Evolutionary conservation across 1,140 invertebrate species (phyloP).

Genomic region (Caerostris darwini): DNA sequence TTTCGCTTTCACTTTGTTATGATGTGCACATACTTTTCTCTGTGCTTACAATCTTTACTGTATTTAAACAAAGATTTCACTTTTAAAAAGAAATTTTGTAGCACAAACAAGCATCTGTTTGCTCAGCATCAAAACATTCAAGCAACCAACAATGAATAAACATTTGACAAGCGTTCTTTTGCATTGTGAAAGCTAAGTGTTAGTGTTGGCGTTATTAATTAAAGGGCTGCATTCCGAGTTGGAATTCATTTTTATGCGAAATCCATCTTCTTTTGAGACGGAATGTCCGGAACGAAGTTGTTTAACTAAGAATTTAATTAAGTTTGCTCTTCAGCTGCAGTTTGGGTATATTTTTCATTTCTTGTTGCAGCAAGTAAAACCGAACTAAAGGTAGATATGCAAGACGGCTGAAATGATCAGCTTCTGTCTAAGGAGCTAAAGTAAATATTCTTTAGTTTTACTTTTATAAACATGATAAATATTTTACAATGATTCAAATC

Average conservation of each 20-base stretch:
- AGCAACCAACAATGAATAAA: neutral
- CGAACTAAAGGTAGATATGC: neutral
- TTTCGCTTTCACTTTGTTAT: too few relatives aligned
- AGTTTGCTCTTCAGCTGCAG: neutral
- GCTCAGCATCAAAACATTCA: neutral
- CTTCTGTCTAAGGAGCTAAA: neutral
- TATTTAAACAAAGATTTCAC: too few relatives aligned
- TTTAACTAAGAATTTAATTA: neutral
- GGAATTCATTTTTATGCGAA: neutral
- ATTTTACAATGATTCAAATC: too few relatives aligned
- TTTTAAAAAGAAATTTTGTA: too few relatives aligned
- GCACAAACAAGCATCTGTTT: too few relatives aligned
- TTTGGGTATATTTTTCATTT: neutral
- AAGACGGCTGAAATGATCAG: neutral
- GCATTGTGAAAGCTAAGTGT: neutral
- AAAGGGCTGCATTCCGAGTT: neutral
- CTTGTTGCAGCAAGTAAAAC: neutral
- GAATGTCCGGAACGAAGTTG: neutral
- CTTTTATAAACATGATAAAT: neutral
- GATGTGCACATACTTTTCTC: too few relatives aligned
- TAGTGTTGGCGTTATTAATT: neutral
- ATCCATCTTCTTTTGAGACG: neutral
- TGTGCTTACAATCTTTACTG: too few relatives aligned
- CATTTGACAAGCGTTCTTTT: neutral
- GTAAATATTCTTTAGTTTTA: neutral